phyloP scores from a whole-genome alignment of 2,888 invertebrate species.

The Oscheius onirici region DNA sequence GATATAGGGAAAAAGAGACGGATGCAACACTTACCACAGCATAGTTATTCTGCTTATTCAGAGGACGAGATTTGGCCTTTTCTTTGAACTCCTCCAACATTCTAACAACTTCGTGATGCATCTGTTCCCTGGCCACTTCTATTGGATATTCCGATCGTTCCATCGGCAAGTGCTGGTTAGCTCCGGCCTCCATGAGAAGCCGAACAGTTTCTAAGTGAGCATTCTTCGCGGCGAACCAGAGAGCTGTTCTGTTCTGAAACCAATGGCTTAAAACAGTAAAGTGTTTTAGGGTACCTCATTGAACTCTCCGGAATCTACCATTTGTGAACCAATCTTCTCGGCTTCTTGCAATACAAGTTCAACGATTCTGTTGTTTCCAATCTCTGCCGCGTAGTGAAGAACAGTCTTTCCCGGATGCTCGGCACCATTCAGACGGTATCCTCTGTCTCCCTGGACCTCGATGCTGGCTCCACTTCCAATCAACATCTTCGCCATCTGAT shows the following conservation, averaged over 20 bases:
- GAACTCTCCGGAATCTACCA: neutral
- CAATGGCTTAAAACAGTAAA: neutral
- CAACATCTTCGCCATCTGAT: neutral
- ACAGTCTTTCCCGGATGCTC: neutral
- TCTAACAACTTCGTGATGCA: neutral
- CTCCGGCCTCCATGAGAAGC: neutral
- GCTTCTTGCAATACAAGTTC: neutral
- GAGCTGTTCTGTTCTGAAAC: neutral
- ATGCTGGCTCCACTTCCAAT: neutral
- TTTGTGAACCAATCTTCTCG: neutral
- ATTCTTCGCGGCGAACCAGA: neutral
- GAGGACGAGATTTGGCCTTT: neutral
- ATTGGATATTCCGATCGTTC: neutral
- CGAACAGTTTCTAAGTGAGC: neutral
- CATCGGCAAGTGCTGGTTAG: neutral
- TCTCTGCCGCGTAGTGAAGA: conserved; percentile 7
- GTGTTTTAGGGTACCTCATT: neutral
- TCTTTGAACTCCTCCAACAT: neutral
- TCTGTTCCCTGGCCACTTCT: neutral
- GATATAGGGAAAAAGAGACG: too few species aligned
- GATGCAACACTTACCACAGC: neutral
- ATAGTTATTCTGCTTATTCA: neutral
- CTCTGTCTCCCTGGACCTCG: neutral
- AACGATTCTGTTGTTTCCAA: neutral
- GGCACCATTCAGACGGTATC: neutral